These are phyloP conservation scores for Scaptomyza caliginosa DNA, from an alignment of 2,888 invertebrate species.

Conservation along the genomic window DNA sequence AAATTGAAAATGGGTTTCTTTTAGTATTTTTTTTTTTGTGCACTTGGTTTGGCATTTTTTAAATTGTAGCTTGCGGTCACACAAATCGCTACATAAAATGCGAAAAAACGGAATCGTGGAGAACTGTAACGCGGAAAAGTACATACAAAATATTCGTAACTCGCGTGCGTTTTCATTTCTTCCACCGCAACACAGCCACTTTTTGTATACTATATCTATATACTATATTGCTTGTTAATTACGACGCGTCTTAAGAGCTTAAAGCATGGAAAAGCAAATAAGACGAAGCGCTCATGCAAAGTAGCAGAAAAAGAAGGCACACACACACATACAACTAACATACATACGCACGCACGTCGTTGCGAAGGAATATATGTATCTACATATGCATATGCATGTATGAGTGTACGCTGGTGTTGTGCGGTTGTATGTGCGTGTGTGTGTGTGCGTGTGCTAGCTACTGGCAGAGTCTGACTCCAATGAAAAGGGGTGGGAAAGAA, in stretches of 20 bases:
- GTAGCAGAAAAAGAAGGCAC: constrained; percentile 71
- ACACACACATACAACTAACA: constrained; percentile 54
- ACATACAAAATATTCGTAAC: constrained; percentile 54
- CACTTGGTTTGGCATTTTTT: constrained; percentile 26
- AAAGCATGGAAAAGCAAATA: constrained; percentile 34
- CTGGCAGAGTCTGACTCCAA: constrained; percentile 53
- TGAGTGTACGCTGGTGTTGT: constrained; percentile 61
- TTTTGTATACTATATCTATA: constrained; percentile 17
- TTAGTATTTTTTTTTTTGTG: constrained; percentile 11
- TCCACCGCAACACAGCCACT: constrained; percentile 20
- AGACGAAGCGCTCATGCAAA: constrained; percentile 57
- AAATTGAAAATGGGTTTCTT: neutral
- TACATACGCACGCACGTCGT: constrained; percentile 61
- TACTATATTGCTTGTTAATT: constrained; percentile 9
- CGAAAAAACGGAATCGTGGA: constrained; percentile 64
- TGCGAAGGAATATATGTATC: constrained; percentile 71
- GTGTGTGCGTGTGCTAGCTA: constrained; percentile 57
- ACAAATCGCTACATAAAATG: constrained; percentile 52
- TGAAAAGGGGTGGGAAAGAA: constrained; percentile 40
- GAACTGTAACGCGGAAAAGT: constrained; percentile 62
- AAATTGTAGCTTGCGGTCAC: constrained; percentile 27
- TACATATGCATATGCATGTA: constrained; percentile 53
- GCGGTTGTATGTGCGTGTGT: constrained; percentile 38
- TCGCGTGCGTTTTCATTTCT: constrained; percentile 49
- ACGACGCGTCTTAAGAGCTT: constrained; percentile 24